phyloP scores from a whole-genome alignment of 2,797 vertebrate genomes.

The Coluber constrictor region DNA sequence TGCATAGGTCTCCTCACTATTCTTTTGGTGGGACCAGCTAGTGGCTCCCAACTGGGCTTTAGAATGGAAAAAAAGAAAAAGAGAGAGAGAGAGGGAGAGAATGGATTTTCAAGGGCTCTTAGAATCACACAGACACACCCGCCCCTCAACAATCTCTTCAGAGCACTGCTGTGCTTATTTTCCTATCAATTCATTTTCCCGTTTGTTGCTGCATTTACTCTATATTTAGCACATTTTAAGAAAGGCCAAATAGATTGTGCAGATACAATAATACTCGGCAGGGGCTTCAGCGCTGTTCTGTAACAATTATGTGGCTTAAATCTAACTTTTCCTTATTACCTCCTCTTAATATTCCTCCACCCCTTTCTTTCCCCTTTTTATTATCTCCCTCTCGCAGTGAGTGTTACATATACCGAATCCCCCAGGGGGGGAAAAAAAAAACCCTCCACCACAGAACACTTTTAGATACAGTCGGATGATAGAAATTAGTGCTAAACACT shows the following conservation, averaged over 20 bases:
- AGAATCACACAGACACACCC: not conserved
- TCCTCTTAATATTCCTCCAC: slow-evolving; percentile 37
- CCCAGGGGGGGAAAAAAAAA: not conserved
- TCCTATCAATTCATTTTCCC: slow-evolving; percentile 67
- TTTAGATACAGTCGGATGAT: slow-evolving; percentile 39
- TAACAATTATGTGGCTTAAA: slow-evolving; percentile 63
- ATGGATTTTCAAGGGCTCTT: slow-evolving; percentile 55
- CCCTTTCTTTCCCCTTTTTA: slow-evolving; percentile 11
- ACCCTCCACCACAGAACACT: slow-evolving; percentile 23
- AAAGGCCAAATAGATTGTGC: slow-evolving; percentile 60
- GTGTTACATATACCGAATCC: slow-evolving; percentile 11
- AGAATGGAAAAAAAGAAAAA: slow-evolving; percentile 46
- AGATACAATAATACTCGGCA: slow-evolving; percentile 58
- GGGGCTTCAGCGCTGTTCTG: slow-evolving; percentile 52
- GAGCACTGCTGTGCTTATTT: slow-evolving; percentile 67
- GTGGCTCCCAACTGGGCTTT: slow-evolving; percentile 39
- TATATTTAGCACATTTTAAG: slow-evolving; percentile 65
- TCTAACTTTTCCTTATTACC: slow-evolving; percentile 46
- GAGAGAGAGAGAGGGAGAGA: not conserved
- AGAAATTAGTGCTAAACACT: slow-evolving; percentile 47
- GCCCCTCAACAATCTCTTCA: slow-evolving; percentile 40
- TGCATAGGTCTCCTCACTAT: not conserved
- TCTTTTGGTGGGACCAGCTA: slow-evolving; percentile 29
- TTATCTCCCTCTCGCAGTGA: slow-evolving; percentile 19
- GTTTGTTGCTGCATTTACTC: slow-evolving; percentile 61